Evolutionary conservation across 1,140 invertebrate species (phyloP).

Genomic region (Drosophila kikkawai): DNA sequence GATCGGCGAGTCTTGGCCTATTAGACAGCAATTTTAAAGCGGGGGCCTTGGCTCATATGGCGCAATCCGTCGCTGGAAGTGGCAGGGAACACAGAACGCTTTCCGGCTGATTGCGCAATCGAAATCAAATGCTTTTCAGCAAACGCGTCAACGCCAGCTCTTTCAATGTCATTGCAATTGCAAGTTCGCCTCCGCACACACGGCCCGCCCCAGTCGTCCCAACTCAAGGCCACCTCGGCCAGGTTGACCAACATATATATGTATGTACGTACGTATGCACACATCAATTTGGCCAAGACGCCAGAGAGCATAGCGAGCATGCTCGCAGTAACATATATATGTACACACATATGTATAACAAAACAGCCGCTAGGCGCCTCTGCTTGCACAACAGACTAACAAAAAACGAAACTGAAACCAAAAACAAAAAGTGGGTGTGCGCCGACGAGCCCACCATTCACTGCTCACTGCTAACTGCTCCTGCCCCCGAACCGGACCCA

Average conservation of each 20-base stretch:
- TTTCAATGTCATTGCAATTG: slow-evolving; percentile 78
- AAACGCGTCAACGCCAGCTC: slow-evolving; percentile 56
- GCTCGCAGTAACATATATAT: neutral
- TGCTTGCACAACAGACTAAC: slow-evolving; percentile 60
- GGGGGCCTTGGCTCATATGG: slow-evolving; percentile 51
- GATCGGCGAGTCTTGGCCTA: slow-evolving; percentile 41
- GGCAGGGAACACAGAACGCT: slow-evolving; percentile 29
- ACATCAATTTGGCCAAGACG: slow-evolving; percentile 21
- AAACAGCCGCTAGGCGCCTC: slow-evolving; percentile 54
- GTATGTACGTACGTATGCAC: neutral
- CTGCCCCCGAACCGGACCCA: neutral
- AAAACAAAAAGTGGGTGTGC: slow-evolving; percentile 71
- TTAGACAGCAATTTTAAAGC: slow-evolving; percentile 49
- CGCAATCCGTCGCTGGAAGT: slow-evolving; percentile 45
- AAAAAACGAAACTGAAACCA: slow-evolving; percentile 42
- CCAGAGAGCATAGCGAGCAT: slow-evolving; percentile 19
- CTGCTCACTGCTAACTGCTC: slow-evolving; percentile 9
- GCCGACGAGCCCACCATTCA: slow-evolving; percentile 67
- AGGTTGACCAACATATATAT: slow-evolving; percentile 59
- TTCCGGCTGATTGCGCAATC: slow-evolving; percentile 61
- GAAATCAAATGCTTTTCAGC: slow-evolving; percentile 15
- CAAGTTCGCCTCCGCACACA: slow-evolving; percentile 45
- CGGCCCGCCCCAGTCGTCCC: slow-evolving; percentile 19
- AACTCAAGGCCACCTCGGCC: slow-evolving; percentile 68
- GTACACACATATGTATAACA: slow-evolving; percentile 1